These are phyloP conservation scores for Eleginops maclovinus DNA, from an alignment of 2,113 vertebrate genomes.

Conservation along the genomic window DNA sequence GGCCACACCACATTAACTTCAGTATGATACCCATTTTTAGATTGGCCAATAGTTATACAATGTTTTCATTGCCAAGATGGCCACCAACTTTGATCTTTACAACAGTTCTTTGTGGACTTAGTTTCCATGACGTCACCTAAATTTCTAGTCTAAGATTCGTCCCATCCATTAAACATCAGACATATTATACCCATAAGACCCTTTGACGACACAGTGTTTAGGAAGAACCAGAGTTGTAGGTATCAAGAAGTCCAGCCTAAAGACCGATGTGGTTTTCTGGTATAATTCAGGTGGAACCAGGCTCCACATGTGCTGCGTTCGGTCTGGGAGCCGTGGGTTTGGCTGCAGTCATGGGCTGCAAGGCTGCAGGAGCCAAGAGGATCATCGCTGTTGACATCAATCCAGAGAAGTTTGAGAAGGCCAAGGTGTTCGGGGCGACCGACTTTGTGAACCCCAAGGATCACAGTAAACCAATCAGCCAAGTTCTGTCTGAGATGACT, in stretches of 20 bases:
- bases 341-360: conserved; percentile 88
- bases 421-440: conserved; percentile 84
- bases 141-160: no score
- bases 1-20: no score
- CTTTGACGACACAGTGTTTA: background rate
- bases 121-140: no score
- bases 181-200: no score
- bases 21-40: no score
- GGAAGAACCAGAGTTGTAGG: background rate
- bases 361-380: conserved; percentile 83
- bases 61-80: no score
- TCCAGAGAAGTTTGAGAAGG: conserved; percentile 86
- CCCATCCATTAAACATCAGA: background rate
- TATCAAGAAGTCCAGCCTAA: background rate
- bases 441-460: conserved; percentile 85
- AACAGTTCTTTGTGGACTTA: no score
- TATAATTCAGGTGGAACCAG: conserved; percentile 83
- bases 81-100: no score
- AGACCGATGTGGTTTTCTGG: background rate
- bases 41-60: no score
- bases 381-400: conserved; percentile 87
- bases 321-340: conserved; percentile 89
- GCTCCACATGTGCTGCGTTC: conserved; percentile 88
- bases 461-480: conserved; percentile 80
- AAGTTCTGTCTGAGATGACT: conserved; percentile 86